Percentiles rank a stretch among this genome's conserved stretches.
Conservation (phyloP, 2,797 vertebrate genomes). For the Gymnothorax javanicus region DNA sequence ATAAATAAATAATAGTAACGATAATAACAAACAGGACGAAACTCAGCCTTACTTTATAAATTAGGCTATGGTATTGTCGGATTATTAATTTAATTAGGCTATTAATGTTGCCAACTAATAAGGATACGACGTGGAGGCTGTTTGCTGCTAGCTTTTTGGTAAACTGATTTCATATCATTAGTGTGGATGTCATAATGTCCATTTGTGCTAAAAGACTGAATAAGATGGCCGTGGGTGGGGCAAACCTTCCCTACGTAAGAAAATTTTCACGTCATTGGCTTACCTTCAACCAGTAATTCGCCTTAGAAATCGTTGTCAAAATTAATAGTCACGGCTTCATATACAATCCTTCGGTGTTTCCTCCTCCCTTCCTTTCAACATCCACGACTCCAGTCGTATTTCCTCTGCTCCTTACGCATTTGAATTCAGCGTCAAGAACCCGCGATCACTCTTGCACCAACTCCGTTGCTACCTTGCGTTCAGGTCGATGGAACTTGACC, state of each 20-base stretch:
- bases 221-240: background rate
- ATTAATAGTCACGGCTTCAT: slow-evolving; percentile 38
- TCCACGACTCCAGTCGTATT: slow-evolving; percentile 31
- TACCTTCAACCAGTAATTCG: slow-evolving; percentile 59
- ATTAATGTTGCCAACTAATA: background rate
- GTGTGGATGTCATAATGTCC: background rate
- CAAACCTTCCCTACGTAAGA: background rate
- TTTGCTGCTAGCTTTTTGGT: background rate
- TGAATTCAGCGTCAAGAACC: background rate
- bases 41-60: background rate
- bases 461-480: slow-evolving; percentile 13
- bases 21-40: background rate
- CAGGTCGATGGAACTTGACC: slow-evolving; percentile 10
- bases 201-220: background rate
- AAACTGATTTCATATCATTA: background rate
- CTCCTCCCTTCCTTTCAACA: slow-evolving; percentile 57
- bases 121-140: background rate
- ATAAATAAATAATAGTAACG: background rate
- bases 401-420: background rate
- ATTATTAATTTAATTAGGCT: background rate
- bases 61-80: background rate
- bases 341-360: slow-evolving; percentile 33
- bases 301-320: slow-evolving; percentile 51
- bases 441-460: background rate
- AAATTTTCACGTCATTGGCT: slow-evolving; percentile 16